Evolutionary conservation across 1,140 invertebrate species (phyloP), one percentile per base, ranked within the genome.

Genomic region (Lasioglossum baleicum): DNA sequence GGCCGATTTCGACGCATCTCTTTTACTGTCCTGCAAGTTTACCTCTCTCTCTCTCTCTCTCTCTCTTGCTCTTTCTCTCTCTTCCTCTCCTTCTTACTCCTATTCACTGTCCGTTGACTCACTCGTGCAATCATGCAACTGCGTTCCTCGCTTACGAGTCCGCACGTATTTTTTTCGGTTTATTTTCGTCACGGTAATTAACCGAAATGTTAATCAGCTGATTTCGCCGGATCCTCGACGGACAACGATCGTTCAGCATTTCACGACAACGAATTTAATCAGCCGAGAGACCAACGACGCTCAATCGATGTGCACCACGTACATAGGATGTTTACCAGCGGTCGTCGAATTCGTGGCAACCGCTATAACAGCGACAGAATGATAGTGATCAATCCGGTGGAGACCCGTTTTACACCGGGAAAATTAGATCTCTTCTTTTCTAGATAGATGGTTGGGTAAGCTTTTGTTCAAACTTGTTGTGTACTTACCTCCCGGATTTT

Each of bases 1-100:
- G 80, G 58, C 61, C 74, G 56, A 77, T 82, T 76, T 85, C 83
- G 82, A 81, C 75, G 35, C 86, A 87, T 85, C 65, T 69, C 75
- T 87, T 75, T 73, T 75, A 84, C 75, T 53, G 42, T 65, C 73
- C 69, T 63, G 71, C 70, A 76, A 71, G 31, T 76, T 63, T 66
- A 74, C 58, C 78, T 70, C 22, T 35, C 17, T 26, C 81, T 65
- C 48, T 66, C 70, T 79, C 42, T 13, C 42, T n/a, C 22, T 48
- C 80, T 65, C 44, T 35, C n/a, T n/a, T n/a, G n/a, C n/a, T n/a
- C 70, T 79, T 42, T 13, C 42, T n/a, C 22, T 48, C 80, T 65
- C 44, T 35, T 35, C 35, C 35, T 35, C 35, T 35, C 35, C 35
- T 35, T 66, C 70, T 80, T 48, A 5, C 44, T n/a, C 76, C 51